Conservation (phyloP, 2,797 vertebrate genomes). For the Scleropages formosus region DNA sequence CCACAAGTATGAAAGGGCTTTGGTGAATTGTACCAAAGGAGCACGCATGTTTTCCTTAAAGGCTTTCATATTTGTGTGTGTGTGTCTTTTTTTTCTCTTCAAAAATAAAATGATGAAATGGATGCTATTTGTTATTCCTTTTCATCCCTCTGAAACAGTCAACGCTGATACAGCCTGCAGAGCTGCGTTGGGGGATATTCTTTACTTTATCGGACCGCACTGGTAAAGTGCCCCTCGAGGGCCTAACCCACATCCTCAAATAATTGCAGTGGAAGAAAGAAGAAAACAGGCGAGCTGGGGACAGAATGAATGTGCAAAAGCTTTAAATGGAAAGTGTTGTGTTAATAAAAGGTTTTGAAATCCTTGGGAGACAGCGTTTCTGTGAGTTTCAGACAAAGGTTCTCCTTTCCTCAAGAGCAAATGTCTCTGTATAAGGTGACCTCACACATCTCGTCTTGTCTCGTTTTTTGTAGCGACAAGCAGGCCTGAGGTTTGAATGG, state of each 20-base stretch:
- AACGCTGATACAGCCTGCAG: neutral
- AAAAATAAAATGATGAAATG: neutral
- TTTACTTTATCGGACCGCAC: constrained; percentile 19
- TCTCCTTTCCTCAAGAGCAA: neutral
- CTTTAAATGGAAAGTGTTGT: constrained; percentile 6
- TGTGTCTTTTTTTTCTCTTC: constrained; percentile 4
- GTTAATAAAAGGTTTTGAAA: constrained; percentile 1
- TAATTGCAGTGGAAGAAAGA: constrained; percentile 7
- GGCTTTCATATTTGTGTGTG: neutral
- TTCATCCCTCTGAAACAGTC: constrained; percentile 2
- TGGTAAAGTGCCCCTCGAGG: constrained; percentile 9
- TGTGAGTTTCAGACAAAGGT: constrained; percentile 21
- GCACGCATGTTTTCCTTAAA: constrained; percentile 14
- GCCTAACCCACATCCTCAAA: constrained; percentile 22
- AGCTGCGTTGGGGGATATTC: constrained; percentile 15
- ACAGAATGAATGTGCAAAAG: constrained; percentile 20
- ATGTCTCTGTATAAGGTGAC: neutral
- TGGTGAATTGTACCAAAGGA: constrained; percentile 6
- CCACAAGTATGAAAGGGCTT: constrained; percentile 9
- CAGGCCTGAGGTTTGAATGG: constrained; percentile 1
- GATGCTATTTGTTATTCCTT: neutral
- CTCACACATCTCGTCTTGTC: neutral
- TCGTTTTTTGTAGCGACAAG: constrained; percentile 9
- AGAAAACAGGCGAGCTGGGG: neutral
- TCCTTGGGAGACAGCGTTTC: constrained; percentile 10